phyloP scores from a whole-genome alignment of 2,797 vertebrate species.

The Clarias platycephalus region DNA sequence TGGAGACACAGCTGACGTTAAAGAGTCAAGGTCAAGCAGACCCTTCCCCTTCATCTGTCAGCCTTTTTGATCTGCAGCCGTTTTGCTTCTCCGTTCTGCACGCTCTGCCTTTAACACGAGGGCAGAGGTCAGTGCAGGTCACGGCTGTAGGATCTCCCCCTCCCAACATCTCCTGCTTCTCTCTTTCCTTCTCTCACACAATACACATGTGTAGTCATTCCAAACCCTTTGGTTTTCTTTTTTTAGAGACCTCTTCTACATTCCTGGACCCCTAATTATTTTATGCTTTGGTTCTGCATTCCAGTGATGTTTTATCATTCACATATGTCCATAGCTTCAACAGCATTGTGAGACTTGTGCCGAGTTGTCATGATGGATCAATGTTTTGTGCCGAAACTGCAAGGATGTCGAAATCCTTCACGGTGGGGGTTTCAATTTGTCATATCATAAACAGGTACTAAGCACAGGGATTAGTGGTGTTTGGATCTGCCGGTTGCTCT shows the following conservation, averaged over 20 bases:
- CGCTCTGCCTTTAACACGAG: conserved; percentile 67
- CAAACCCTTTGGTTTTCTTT: conserved; percentile 18
- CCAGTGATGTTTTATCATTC: conserved; percentile 83
- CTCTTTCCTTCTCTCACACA: conserved; percentile 34
- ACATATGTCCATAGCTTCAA: conserved; percentile 82
- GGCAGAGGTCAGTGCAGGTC: conserved; percentile 69
- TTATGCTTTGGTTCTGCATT: conserved; percentile 87
- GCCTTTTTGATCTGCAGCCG: conserved; percentile 80
- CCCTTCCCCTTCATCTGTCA: conserved; percentile 81
- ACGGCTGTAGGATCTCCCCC: conserved; percentile 57
- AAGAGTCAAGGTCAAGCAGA: conserved; percentile 78
- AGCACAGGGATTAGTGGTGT: conserved; percentile 78
- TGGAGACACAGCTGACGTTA: conserved; percentile 70
- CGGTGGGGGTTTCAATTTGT: conserved; percentile 87
- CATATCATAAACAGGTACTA: conserved; percentile 94
- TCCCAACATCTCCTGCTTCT: conserved; percentile 42
- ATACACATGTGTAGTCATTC: conserved; percentile 36
- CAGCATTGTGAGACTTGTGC: conserved; percentile 57
- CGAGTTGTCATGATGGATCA: conserved; percentile 48
- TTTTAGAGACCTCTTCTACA: conserved; percentile 53
- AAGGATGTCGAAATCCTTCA: conserved; percentile 49
- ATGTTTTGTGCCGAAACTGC: conserved; percentile 47
- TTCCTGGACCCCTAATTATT: conserved; percentile 78
- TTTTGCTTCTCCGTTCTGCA: conserved; percentile 67
- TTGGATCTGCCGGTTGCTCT: conserved; percentile 83